phyloP scores from a whole-genome alignment of 2,888 invertebrate genomes.

The Megastigmus dorsalis region DNA sequence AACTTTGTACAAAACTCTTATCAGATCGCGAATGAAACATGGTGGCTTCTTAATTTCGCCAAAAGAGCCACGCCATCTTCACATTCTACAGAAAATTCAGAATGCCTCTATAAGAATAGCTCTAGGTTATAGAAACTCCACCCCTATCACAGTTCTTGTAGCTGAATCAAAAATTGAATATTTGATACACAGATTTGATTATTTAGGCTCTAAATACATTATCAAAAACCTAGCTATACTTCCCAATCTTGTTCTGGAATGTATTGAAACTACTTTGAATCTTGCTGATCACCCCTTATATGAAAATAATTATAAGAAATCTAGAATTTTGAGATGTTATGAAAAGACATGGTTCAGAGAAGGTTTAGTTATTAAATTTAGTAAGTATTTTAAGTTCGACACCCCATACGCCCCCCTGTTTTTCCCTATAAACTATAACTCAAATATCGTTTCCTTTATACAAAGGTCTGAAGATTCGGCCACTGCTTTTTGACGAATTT shows the following conservation, averaged over 20 bases:
- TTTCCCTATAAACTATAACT: not conserved
- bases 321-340: not conserved
- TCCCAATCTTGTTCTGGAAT: slow-evolving; percentile 1
- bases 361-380: not conserved
- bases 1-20: too few species aligned
- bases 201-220: slow-evolving; percentile 34
- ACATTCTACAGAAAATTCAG: slow-evolving; percentile 51
- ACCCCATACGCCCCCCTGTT: not conserved
- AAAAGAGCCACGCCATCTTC: not conserved
- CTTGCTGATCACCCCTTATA: slow-evolving; percentile 1
- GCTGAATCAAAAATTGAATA: slow-evolving; percentile 38
- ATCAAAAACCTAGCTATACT: slow-evolving; percentile 11
- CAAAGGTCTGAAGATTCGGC: not conserved
- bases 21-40: slow-evolving; percentile 53
- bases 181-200: slow-evolving; percentile 28
- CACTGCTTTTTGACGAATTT: not conserved
- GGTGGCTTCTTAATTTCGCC: slow-evolving; percentile 47
- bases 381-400: not conserved
- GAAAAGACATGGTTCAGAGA: not conserved
- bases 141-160: slow-evolving; percentile 18
- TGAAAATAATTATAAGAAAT: slow-evolving; percentile 39
- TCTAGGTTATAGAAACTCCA: slow-evolving; percentile 33
- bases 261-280: slow-evolving; percentile 11
- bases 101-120: slow-evolving; percentile 33
- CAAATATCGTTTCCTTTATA: not conserved